Base-by-base conservation (phyloP, 2,797 vertebrate species). In the Kryptopterus vitreolus region DNA sequence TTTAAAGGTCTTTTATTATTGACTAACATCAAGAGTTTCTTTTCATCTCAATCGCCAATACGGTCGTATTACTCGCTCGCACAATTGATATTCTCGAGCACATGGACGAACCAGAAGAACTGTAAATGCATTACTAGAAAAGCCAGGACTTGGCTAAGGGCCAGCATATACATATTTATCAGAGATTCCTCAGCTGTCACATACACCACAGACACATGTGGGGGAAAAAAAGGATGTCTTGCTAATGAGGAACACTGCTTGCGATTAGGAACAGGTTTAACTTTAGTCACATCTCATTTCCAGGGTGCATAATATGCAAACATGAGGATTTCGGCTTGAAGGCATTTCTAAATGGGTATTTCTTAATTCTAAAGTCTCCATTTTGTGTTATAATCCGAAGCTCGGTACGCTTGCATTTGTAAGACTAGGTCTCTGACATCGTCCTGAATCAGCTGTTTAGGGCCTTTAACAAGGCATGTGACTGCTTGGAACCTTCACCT, bases 181-280 rank as follows among this genome's bases (percentile, higher is more conserved):
- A 69, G 24, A 18, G 24, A 24, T 50, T 50, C 24, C 29, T 69
- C 24, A 70, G 26, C 48, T 33, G 18, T 31, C 9, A 59, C 57
- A 58, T 81, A 77, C 76, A 62, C 22, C 78, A 79, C 82, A 84
- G 82, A 78, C 79, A 75, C 79, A 66, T 24, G 43, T 4, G 26
- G n/a, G n/a, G n/a, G n/a, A 31, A 70, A 52, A 52, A 16, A 0
- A 22, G 26, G 63, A 80, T 1, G 3, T 33, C 16, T 16, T 15
- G 18, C 46, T 29, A 70, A 70, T 70, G 46, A 50, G 69, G 48
- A 53, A 33, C 48, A 52, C 20, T 33, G 18, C 33, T 53, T 31
- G 10, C 6, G 38, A 7, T 43, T 43, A 43, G 38, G 38, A 43
- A 43, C 38, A 43, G 38, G 38, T 43, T 43, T 43, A 43, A 43